Evolutionary conservation across 2,113 vertebrate genomes (phyloP), one percentile per base, ranked within the genome.

Genomic region (Catharus bicknelli): DNA sequence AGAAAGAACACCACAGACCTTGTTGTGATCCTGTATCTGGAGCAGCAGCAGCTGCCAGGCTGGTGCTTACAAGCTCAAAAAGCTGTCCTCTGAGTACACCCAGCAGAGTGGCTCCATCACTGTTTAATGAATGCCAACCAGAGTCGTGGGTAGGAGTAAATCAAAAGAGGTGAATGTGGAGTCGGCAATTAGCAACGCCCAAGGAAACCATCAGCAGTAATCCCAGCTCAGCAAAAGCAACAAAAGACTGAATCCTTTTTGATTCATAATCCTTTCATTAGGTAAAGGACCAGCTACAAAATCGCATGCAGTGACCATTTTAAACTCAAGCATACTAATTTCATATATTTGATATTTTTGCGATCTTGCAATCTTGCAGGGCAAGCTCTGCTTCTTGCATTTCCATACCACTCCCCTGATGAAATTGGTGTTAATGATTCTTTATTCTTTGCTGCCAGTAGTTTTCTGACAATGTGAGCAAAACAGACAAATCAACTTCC

Each of bases 61-160:
- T 82, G 43, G 83, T 14, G 2, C 14, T 75, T 45, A 78, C 12
- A 59, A 30, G 36, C 36, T 48, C 61, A 54, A 27, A 48, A 75
- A 63, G 21, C 15, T 83, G 26, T 76, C 32, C 1, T 0, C 30
- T 20, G 48, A 90, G 40, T 20, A 57, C 50, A 45, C 4, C 8
- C 27, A 83, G 58, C 40, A 72, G 50, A 76, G 21, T 25, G 89
- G 90, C 78, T 95, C 78, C 83, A 58, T 66, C 93, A 51, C 73
- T 87, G 32, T 83, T 94, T 86, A 96, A 85, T 94, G 2, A 0
- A 6, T 19, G 32, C 68, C 86, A 89, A 26, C 26, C 45, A 68
- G 26, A 90, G 34, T 22, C 55, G 59, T 0, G 5, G 45, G 26
- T 13, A 53, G 40, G 12, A 77, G 43, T 12, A 94, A 87, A 64